Evolutionary conservation across 2,113 vertebrate species (phyloP), one percentile per base, ranked within the genome.

Genomic region (Poeciliopsis turrubarensis): DNA sequence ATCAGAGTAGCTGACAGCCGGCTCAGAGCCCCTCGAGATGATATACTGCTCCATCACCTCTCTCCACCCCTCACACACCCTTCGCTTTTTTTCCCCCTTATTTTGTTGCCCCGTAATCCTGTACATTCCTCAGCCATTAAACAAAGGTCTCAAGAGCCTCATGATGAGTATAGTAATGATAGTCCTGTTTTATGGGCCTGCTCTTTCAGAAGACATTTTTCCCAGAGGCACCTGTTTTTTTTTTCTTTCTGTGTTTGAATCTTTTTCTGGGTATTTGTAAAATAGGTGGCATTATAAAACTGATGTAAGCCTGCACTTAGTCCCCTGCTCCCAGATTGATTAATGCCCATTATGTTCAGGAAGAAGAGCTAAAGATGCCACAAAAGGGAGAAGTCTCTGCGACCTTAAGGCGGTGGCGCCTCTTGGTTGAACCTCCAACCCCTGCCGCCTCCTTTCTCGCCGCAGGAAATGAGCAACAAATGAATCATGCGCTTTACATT

Each of bases 111-210:
- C 65, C 14, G 44, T 86, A 73, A 79, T 84, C 73, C 64, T 51
- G 54, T 54, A 61, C 75, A 78, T 31, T 82, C 64, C 83, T 87
- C 82, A 76, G 75, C 81, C 82, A 87, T 82, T 75, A 76, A 37
- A 32, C 60, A 54, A 3, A 0, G 14, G 31, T 68, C 72, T 73
- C 65, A 9, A 5, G 65, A 62, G 71, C 44, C 22, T 77, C 19
- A 19, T 79, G 72, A 81, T 76, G 73, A 72, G 17, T 60, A 25
- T 51, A 31, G 62, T 69, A 69, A 81, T 81, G 54, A 86, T 54
- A 81, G 81, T 64, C 62, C 69, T 82, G 68, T 87, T 84, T 67
- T 71, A 30, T 65, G 73, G 65, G 26, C n/a, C 29, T 47, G 15
- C 32, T 51, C 60, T 78, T 78, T 77, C 62, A 41, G 47, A 19